Evolutionary conservation across 1,140 invertebrate genomes (phyloP), one percentile per base, ranked within the genome.

Genomic region (Monochamus saltuarius): DNA sequence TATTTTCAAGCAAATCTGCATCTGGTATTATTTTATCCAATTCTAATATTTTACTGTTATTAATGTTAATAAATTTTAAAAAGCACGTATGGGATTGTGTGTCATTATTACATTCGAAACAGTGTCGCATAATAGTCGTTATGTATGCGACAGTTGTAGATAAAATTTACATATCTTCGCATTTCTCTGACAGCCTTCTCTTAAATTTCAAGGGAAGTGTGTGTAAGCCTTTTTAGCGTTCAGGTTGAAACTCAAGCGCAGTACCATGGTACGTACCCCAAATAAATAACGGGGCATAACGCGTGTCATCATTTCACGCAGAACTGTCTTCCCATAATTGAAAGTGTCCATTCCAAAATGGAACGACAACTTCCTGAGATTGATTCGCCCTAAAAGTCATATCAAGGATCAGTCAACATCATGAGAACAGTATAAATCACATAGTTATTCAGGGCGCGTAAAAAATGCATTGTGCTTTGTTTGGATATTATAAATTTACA

Each of bases 221-320:
- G 19, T 52, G 13, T 16, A 54, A 54, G 55, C 55, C 29, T 36
- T 10, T 49, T 56, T 16, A 22, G 55, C 45, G n/a, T 13, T n/a
- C 34, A 34, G 7, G 40, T 17, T 42, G 40, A 7, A 3, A 17
- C 4, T 42, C 22, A 22, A 40, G 55, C 55, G 55, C 36, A 56
- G 42, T 49, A 38, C 13, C 10, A 14, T 17, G 34, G 16, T 66
- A 70, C 68, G 42, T 71, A 71, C 69, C 69, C 69, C 67, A 61
- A 68, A 68, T 19, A 69, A 64, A 64, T 69, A 58, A 51, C 64
- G 59, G 63, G 69, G 69, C 46, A 71, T 64, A 37, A 71, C 65
- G 46, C 69, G 69, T 45, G 65, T 67, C 67, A 71, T 69, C 65
- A 71, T 57, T 55, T 71, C 67, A 66, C 67, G 69, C 42, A 71